These are phyloP conservation scores for Cheirogaleus major DNA, from an alignment of 2,797 vertebrate species.

Conservation along the genomic window DNA sequence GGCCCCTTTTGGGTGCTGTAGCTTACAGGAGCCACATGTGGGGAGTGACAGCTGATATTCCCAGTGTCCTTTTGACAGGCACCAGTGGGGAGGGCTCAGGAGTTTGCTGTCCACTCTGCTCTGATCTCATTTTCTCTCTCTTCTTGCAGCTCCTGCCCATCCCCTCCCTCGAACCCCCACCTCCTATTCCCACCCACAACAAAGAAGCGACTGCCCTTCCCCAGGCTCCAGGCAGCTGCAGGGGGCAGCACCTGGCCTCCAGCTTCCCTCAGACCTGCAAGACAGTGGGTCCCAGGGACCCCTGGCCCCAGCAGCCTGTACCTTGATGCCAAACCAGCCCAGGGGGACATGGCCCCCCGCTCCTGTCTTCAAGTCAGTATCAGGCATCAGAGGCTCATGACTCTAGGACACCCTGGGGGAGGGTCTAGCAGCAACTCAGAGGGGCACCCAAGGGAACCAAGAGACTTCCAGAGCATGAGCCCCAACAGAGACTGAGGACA, in stretches of 20 bases:
- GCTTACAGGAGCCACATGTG: neutral
- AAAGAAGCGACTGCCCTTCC: neutral
- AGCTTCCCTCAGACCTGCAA: neutral
- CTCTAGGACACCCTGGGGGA: neutral
- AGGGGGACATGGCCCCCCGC: neutral
- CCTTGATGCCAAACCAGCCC: neutral
- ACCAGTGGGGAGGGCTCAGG: neutral
- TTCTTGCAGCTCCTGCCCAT: neutral
- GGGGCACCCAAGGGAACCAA: neutral
- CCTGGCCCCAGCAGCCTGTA: neutral
- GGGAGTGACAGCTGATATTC: neutral
- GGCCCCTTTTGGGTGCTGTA: neutral
- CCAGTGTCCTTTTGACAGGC: neutral
- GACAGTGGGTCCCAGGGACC: neutral
- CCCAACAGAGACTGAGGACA: neutral
- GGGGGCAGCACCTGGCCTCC: neutral
- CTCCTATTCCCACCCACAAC: too few species aligned
- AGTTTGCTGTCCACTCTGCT: neutral
- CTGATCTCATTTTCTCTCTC: neutral
- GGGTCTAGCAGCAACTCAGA: neutral
- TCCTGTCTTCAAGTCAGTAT: neutral
- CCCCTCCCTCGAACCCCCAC: neutral
- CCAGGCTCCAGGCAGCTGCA: neutral
- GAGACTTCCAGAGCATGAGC: neutral
- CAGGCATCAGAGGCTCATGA: neutral